Evolutionary conservation across 1,140 invertebrate genomes (phyloP).

Genomic region (Pachyrhynchus sulphureomaculatus): DNA sequence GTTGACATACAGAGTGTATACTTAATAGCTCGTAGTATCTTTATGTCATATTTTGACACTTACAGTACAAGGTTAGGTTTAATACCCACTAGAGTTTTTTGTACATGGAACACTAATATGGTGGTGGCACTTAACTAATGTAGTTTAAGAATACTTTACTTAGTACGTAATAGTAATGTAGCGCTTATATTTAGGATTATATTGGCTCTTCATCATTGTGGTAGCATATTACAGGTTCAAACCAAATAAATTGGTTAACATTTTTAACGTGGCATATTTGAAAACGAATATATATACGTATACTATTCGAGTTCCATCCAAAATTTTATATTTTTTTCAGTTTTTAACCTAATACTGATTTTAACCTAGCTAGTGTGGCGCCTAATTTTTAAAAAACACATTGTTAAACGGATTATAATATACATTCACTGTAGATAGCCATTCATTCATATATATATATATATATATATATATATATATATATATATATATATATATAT

Average conservation of each 20-base stretch:
- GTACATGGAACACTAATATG: slow-evolving; percentile 50
- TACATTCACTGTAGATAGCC: too few species aligned
- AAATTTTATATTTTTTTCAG: too few species aligned
- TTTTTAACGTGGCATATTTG: slow-evolving; percentile 41
- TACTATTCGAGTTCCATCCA: too few species aligned
- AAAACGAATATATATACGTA: slow-evolving; percentile 23
- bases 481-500: too few species aligned
- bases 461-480: too few species aligned
- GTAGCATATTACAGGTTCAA: slow-evolving; percentile 47
- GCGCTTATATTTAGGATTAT: slow-evolving; percentile 38
- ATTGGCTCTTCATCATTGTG: slow-evolving; percentile 46
- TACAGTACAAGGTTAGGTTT: slow-evolving; percentile 50
- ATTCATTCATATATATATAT: too few species aligned
- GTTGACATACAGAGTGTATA: slow-evolving; percentile 41
- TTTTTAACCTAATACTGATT: too few species aligned
- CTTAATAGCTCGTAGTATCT: slow-evolving; percentile 41
- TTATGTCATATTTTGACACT: slow-evolving; percentile 39
- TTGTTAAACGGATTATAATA: too few species aligned
- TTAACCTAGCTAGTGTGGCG: neutral
- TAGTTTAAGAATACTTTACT: slow-evolving; percentile 39
- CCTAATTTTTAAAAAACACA: too few species aligned
- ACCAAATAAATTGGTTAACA: slow-evolving; percentile 33
- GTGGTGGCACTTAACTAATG: slow-evolving; percentile 47
- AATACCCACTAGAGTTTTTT: slow-evolving; percentile 48
- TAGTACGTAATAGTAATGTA: slow-evolving; percentile 44